phyloP scores from a whole-genome alignment of 2,888 invertebrate species.

The Odiellus spinosus region DNA sequence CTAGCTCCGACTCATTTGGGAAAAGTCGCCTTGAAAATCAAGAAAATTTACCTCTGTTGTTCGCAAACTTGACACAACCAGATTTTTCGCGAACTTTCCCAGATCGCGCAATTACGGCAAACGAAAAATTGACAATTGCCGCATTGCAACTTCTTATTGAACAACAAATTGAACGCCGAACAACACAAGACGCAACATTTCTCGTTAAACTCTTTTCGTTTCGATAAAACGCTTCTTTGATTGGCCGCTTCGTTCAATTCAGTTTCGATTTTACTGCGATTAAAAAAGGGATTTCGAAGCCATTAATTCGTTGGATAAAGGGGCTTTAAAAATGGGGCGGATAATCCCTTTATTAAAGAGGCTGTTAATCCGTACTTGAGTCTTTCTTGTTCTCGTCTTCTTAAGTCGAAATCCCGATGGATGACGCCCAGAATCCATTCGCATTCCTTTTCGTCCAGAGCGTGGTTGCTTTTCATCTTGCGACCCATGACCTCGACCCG shows the following conservation, averaged over 20 bases:
- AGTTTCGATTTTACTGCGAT: constrained; percentile 13
- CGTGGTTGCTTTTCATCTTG: no score
- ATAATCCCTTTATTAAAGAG: no score
- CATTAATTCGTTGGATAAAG: no score
- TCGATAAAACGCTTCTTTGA: constrained; percentile 12
- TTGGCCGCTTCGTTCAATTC: constrained; percentile 10
- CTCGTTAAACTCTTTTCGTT: constrained; percentile 15
- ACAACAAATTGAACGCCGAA: constrained; percentile 26
- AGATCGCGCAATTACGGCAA: constrained; percentile 28
- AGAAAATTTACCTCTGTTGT: constrained; percentile 26
- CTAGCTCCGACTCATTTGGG: no score
- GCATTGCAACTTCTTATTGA: constrained; percentile 28
- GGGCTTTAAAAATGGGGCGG: no score
- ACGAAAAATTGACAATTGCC: constrained; percentile 25
- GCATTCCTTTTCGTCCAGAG: no score
- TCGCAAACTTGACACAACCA: constrained; percentile 28
- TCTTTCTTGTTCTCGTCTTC: no score
- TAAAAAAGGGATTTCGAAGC: background rate
- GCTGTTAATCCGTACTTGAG: no score
- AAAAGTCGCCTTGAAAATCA: no score
- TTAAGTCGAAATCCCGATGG: no score
- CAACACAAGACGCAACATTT: constrained; percentile 17
- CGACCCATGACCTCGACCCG: no score
- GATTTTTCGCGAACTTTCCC: constrained; percentile 22
- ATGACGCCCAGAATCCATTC: no score